These are phyloP conservation scores for Macrotus californicus DNA, from an alignment of 2,113 vertebrate species.

Conservation along the genomic window DNA sequence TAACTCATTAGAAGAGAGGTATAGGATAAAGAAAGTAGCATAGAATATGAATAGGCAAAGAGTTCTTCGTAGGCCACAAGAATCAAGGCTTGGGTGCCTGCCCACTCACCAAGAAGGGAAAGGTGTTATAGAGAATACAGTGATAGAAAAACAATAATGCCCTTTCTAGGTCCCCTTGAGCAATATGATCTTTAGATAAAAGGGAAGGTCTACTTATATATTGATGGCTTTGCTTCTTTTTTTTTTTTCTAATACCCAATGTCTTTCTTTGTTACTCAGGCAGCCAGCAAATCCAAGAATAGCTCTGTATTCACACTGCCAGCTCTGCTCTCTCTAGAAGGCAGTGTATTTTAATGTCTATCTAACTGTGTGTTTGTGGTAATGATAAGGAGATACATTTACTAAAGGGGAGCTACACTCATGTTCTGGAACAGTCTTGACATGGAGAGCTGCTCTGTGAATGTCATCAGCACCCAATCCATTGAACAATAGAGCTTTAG, in stretches of 20 bases:
- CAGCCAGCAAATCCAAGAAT: constrained; percentile 23
- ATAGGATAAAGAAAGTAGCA: too few species aligned
- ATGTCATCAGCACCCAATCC: background rate
- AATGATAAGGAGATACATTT: constrained; percentile 60
- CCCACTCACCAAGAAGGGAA: background rate
- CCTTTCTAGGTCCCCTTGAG: background rate
- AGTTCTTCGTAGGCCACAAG: background rate
- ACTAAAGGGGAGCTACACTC: background rate
- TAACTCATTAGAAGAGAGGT: too few species aligned
- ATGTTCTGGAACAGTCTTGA: constrained; percentile 46
- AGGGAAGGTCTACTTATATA: background rate
- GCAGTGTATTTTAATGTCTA: constrained; percentile 39
- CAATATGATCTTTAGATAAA: background rate
- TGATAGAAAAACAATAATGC: background rate
- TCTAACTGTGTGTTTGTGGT: constrained; percentile 35
- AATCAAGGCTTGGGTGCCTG: background rate
- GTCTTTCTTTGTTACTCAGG: background rate
- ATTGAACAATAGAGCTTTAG: constrained; percentile 57
- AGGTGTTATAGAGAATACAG: background rate
- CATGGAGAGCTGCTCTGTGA: constrained; percentile 22
- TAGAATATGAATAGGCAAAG: background rate
- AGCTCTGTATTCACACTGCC: background rate
- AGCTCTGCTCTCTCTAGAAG: constrained; percentile 11
- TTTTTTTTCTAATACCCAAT: constrained; percentile 3
- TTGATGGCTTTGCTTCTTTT: constrained; percentile 1